Percentiles rank a stretch among this genome's conserved stretches.
phyloP scores from a whole-genome alignment of 2,113 vertebrate genomes.

The Rallus limicola region DNA sequence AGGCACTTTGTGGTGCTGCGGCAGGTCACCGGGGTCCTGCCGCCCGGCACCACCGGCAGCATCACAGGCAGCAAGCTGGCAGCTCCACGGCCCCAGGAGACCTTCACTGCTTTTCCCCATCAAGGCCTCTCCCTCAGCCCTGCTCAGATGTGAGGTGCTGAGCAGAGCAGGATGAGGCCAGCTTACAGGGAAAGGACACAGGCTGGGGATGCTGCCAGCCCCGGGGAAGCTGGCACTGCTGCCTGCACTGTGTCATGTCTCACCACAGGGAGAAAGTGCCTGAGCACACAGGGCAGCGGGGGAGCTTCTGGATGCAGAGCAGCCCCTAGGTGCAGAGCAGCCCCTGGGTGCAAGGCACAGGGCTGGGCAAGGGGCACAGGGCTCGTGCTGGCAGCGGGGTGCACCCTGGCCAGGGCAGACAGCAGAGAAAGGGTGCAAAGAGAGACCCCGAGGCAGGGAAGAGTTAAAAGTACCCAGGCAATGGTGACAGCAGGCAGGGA shows the following conservation, averaged over 20 bases:
- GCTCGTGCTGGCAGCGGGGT: neutral
- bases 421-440: neutral
- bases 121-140: neutral
- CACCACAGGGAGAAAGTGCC: neutral
- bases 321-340: neutral
- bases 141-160: neutral
- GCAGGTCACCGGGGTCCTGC: accelerated
- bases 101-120: neutral
- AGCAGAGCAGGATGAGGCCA: accelerated
- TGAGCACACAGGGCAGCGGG: neutral
- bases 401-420: neutral
- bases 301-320: neutral
- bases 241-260: neutral
- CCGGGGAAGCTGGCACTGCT: neutral
- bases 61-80: neutral
- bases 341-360: neutral
- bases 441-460: neutral
- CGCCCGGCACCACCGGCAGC: accelerated
- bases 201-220: neutral
- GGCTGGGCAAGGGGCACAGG: neutral
- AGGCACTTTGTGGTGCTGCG: accelerated
- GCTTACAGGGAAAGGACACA: neutral
- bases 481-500: neutral
- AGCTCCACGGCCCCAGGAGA: neutral
- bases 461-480: neutral